A percentile compares a stretch with the other conserved stretches of the same genome.
phyloP scores from a whole-genome alignment of 2,888 invertebrate genomes.

The Papilio protenor region DNA sequence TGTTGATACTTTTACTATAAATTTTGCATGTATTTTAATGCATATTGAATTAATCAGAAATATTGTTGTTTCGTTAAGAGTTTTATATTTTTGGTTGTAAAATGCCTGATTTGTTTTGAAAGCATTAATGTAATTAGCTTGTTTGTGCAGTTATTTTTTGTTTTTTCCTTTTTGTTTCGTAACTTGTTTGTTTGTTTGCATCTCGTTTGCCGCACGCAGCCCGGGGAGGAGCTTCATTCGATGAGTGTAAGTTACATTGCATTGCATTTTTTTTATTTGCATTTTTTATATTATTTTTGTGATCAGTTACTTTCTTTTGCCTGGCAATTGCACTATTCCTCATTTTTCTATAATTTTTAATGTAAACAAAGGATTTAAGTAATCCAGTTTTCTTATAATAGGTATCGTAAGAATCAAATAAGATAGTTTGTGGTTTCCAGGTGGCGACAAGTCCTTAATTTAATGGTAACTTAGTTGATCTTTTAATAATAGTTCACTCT shows the following conservation, averaged over 20 bases:
- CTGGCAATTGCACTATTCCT: background rate
- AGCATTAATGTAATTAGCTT: slow-evolving; percentile 32
- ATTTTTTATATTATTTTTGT: background rate
- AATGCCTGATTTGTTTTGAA: slow-evolving; percentile 26
- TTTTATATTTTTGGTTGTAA: slow-evolving; percentile 35
- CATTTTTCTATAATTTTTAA: background rate
- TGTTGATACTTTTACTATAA: background rate
- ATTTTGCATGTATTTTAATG: slow-evolving; percentile 4
- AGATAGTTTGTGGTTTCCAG: background rate
- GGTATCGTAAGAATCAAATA: background rate
- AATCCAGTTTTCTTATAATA: background rate
- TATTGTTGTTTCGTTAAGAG: background rate
- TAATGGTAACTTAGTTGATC: background rate
- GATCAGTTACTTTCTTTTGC: background rate
- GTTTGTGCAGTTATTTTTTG: slow-evolving; percentile 54
- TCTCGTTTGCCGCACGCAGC: slow-evolving; percentile 81
- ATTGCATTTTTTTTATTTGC: slow-evolving; percentile 39
- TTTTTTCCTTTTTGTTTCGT: slow-evolving; percentile 69
- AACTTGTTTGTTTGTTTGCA: slow-evolving; percentile 79
- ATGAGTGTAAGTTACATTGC: slow-evolving; percentile 86
- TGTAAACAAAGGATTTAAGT: background rate
- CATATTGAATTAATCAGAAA: background rate
- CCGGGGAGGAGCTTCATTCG: slow-evolving; percentile 89
- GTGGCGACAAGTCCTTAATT: slow-evolving; percentile 6
- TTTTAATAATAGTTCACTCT: background rate